Percentiles rank a stretch among this genome's conserved stretches.
Evolutionary conservation across 2,113 vertebrate species (phyloP).

Genomic region (Hippocampus mohnikei): DNA sequence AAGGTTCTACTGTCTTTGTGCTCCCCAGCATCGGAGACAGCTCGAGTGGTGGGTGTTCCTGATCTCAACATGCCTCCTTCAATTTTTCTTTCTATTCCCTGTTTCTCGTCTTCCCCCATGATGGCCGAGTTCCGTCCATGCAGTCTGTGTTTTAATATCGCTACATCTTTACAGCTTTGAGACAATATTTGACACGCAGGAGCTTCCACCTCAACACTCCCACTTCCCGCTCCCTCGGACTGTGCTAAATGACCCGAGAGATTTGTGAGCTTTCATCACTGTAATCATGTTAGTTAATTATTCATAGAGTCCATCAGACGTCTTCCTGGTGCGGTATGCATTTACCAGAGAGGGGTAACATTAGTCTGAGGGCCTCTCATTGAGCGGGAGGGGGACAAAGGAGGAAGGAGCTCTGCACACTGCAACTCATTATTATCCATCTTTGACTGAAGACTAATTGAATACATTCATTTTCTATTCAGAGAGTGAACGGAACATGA

Average conservation of each 20-base stretch:
- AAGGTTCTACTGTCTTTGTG: constrained; percentile 39
- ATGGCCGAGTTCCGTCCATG: constrained; percentile 27
- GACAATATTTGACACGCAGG: constrained; percentile 53
- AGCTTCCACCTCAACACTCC: constrained; percentile 7
- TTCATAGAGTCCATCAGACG: constrained; percentile 67
- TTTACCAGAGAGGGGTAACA: constrained; percentile 61
- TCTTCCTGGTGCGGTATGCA: constrained; percentile 68
- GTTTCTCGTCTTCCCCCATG: constrained; percentile 18
- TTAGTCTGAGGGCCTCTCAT: constrained; percentile 49
- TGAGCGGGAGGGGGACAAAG: constrained; percentile 49
- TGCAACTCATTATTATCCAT: constrained; percentile 51
- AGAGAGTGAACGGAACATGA: constrained; percentile 18
- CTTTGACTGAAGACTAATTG: constrained; percentile 56
- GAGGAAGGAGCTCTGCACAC: constrained; percentile 38
- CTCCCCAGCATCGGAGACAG: constrained; percentile 66
- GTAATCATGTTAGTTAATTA: constrained; percentile 75
- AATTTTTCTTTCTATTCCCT: constrained; percentile 10
- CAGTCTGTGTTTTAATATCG: constrained; percentile 17
- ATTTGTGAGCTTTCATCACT: constrained; percentile 69
- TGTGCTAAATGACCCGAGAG: constrained; percentile 63
- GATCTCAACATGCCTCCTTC: constrained; percentile 38
- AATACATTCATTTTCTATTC: constrained; percentile 57
- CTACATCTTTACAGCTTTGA: constrained; percentile 42
- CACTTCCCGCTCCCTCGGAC: constrained; percentile 32
- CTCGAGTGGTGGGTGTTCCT: constrained; percentile 60